A percentile compares a stretch with the other conserved stretches of the same genome.
Conservation (phyloP, 2,113 vertebrate species). For the Castor canadensis region DNA sequence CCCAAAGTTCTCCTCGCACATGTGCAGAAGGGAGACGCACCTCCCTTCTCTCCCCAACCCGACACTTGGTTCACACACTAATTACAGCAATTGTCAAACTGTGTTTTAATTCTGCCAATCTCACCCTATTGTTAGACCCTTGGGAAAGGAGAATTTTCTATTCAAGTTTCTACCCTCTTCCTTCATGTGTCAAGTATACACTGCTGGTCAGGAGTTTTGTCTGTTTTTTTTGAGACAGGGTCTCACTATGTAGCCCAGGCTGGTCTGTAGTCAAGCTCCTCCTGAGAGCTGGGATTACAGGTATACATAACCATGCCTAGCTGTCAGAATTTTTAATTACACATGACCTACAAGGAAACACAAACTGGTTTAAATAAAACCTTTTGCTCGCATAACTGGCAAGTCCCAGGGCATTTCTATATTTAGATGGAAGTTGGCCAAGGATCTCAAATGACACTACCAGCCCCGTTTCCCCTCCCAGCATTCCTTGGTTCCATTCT, state of each 20-base stretch:
- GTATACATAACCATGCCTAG: too few relatives aligned
- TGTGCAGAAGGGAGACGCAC: too few relatives aligned
- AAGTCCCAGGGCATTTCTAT: not conserved
- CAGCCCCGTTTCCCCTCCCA: not conserved
- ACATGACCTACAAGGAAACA: not conserved
- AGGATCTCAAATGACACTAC: too few relatives aligned
- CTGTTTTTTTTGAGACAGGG: too few relatives aligned
- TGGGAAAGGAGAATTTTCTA: not conserved
- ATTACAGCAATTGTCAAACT: not conserved
- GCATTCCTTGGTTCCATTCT: not conserved
- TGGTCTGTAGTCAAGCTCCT: too few relatives aligned
- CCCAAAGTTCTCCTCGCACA: not conserved
- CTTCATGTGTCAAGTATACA: not conserved
- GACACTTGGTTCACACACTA: not conserved
- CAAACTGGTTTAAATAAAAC: not conserved
- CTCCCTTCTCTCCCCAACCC: not conserved
- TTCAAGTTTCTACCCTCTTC: not conserved
- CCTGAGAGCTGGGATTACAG: too few relatives aligned
- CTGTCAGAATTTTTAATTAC: too few relatives aligned
- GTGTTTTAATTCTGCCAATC: not conserved
- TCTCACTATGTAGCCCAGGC: too few relatives aligned
- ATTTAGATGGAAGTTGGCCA: not conserved
- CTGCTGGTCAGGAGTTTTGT: not conserved
- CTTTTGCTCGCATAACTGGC: not conserved
- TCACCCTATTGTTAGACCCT: not conserved